These are phyloP conservation scores for Ariopsis seemanni DNA, from an alignment of 2,113 vertebrate species.

Conservation along the genomic window DNA sequence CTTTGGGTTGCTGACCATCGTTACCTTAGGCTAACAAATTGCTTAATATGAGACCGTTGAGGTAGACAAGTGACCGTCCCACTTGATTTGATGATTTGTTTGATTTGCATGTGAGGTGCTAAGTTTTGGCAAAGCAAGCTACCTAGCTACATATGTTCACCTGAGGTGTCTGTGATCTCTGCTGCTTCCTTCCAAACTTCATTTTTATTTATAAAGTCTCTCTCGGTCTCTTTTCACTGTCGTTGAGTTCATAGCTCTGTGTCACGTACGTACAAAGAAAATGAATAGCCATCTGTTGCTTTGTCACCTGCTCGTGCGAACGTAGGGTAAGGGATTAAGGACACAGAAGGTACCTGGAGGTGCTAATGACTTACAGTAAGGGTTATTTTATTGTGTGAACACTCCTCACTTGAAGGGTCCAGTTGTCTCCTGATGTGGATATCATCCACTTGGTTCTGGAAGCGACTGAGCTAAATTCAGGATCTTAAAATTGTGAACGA, in stretches of 20 bases:
- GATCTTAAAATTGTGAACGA: background rate
- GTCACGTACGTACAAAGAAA: background rate
- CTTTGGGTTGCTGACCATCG: too few relatives aligned
- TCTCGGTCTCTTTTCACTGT: background rate
- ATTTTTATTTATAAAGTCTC: background rate
- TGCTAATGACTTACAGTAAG: conserved; percentile 9
- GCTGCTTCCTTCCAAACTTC: background rate
- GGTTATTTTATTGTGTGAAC: background rate
- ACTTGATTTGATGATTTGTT: too few relatives aligned
- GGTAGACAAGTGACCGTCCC: too few relatives aligned
- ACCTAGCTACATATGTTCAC: background rate
- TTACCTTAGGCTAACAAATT: background rate
- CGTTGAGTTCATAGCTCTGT: background rate
- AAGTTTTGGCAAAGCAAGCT: background rate
- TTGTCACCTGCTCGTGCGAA: background rate
- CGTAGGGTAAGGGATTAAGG: background rate
- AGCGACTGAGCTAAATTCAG: background rate
- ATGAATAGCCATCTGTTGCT: background rate
- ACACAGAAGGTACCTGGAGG: background rate
- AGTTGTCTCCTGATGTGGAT: background rate
- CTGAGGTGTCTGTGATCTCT: background rate
- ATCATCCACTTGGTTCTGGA: background rate
- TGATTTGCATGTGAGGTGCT: background rate
- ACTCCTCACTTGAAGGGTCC: background rate
- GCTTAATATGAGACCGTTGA: too few relatives aligned